Percentiles rank a stretch among this genome's conserved stretches.
Conservation (phyloP, 2,888 invertebrate genomes). For the Chrysolina oricalcia region DNA sequence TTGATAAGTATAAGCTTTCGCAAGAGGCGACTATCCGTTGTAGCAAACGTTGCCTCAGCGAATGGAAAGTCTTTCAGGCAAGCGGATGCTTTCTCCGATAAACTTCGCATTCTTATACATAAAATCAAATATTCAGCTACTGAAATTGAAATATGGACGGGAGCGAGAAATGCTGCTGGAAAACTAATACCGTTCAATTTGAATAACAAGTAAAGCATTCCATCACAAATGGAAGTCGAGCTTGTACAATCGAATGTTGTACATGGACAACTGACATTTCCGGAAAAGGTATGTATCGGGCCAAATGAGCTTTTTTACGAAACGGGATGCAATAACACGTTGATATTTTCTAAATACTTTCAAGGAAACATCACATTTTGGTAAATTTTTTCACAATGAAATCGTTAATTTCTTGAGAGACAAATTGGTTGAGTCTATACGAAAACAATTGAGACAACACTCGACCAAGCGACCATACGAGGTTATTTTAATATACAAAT, state of each 20-base stretch:
- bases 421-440: too few species aligned
- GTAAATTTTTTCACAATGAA: too few species aligned
- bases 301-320: too few species aligned
- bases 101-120: conserved; percentile 64
- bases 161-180: conserved; percentile 48
- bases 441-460: too few species aligned
- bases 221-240: conserved; percentile 7
- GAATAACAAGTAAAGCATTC: conserved; percentile 38
- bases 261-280: conserved; percentile 6
- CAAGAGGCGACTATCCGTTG: conserved; percentile 46
- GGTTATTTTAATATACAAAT: too few species aligned
- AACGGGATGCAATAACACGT: too few species aligned
- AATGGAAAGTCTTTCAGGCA: conserved; percentile 62
- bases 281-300: too few species aligned
- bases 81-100: conserved; percentile 64
- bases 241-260: neutral
- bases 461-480: too few species aligned
- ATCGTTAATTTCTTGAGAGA: too few species aligned
- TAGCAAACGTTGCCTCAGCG: conserved; percentile 27
- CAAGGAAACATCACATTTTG: too few species aligned
- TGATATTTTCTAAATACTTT: too few species aligned
- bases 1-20: conserved; percentile 48
- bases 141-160: conserved; percentile 66
- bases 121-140: conserved; percentile 64
- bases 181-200: conserved; percentile 50